A percentile compares a stretch with the other conserved stretches of the same genome.
Evolutionary conservation across 2,797 vertebrate genomes (phyloP).

Genomic region (Crocodylus rhombifer): DNA sequence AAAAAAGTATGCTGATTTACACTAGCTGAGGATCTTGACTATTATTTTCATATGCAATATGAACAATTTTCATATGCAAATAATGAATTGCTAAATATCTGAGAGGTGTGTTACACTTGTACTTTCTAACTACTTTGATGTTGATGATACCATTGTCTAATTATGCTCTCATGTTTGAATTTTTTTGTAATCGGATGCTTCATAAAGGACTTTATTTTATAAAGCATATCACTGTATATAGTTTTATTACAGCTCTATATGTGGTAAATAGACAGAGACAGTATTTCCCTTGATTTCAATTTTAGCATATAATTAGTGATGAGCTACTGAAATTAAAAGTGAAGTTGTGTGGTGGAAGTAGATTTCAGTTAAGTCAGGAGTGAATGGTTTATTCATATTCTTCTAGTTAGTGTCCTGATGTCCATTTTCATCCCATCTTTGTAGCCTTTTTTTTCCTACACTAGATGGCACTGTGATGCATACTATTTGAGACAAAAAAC

Average conservation of each 20-base stretch:
- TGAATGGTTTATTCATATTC: background rate
- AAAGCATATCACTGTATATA: background rate
- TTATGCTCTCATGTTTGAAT: background rate
- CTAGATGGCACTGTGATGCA: constrained; percentile 74
- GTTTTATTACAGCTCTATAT: background rate
- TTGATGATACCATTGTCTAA: background rate
- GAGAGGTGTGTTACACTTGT: background rate
- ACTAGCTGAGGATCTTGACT: too few relatives aligned
- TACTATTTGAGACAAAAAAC: constrained; percentile 12
- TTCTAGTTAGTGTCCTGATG: background rate
- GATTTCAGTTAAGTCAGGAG: background rate
- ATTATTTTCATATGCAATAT: background rate
- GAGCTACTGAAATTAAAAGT: background rate
- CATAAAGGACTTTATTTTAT: background rate
- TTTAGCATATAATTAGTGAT: background rate
- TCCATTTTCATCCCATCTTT: background rate
- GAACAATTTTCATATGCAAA: background rate
- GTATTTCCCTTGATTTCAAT: background rate
- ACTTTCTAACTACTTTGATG: background rate
- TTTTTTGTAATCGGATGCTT: background rate
- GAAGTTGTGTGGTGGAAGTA: background rate
- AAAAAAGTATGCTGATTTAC: background rate
- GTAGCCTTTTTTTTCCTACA: background rate
- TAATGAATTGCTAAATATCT: background rate
- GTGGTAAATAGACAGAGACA: background rate